phyloP scores from a whole-genome alignment of 2,113 vertebrate species.

The Onychostruthus taczanowskii region DNA sequence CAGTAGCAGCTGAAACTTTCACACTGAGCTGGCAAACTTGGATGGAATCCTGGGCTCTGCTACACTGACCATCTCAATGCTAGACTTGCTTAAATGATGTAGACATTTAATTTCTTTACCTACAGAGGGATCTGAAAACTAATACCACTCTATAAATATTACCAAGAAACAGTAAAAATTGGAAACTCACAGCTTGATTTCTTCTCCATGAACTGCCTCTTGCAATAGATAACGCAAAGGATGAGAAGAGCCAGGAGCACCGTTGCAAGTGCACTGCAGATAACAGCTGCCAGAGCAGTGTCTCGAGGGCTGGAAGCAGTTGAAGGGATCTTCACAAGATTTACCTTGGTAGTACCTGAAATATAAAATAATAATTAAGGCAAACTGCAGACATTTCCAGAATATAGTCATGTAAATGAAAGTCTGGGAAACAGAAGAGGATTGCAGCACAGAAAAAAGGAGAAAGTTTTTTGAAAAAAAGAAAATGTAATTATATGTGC shows the following conservation, averaged over 20 bases:
- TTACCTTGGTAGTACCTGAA: constrained; percentile 89
- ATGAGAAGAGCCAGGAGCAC: constrained; percentile 93
- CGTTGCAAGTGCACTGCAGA: constrained; percentile 92
- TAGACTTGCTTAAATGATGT: not conserved
- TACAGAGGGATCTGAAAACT: not conserved
- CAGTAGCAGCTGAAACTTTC: not conserved
- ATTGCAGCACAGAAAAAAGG: not conserved
- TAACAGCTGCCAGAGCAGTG: constrained; percentile 91
- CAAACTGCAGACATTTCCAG: not conserved
- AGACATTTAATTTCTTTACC: not conserved
- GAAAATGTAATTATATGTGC: not conserved
- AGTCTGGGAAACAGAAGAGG: not conserved
- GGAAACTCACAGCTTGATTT: constrained; percentile 87
- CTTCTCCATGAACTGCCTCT: constrained; percentile 95
- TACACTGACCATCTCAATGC: not conserved
- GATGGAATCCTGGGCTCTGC: not conserved
- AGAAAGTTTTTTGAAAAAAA: not conserved
- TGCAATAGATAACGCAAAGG: constrained; percentile 96
- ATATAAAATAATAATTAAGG: not conserved
- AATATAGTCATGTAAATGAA: not conserved
- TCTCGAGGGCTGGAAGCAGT: constrained; percentile 90
- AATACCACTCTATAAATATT: not conserved
- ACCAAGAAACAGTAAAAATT: not conserved
- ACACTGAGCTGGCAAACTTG: not conserved
- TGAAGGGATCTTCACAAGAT: constrained; percentile 89